These are phyloP conservation scores for Coptodon bakossiorum DNA, from an alignment of 2,113 vertebrate species.

Conservation along the genomic window DNA sequence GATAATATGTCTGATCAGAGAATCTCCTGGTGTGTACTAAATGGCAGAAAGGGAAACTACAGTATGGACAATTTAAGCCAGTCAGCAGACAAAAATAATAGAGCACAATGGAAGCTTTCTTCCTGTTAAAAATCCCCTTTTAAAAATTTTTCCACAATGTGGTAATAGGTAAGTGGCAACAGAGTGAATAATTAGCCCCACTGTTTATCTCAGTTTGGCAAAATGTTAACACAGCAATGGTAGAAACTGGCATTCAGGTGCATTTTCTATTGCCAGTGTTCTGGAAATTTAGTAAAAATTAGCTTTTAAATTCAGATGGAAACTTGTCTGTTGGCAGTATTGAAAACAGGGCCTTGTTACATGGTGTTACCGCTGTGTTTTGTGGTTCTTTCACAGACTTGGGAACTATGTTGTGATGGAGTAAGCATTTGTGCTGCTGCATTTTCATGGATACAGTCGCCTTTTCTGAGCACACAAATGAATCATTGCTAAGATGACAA, in stretches of 20 bases:
- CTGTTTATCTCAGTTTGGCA: background rate
- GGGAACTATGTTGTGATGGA: background rate
- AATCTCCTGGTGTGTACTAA: background rate
- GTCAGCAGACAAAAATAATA: background rate
- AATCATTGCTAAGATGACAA: background rate
- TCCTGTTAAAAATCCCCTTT: background rate
- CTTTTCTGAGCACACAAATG: background rate
- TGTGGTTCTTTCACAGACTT: background rate
- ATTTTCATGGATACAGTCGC: background rate
- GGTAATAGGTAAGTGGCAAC: background rate
- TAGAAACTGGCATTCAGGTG: background rate
- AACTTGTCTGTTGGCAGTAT: background rate
- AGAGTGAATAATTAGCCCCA: background rate
- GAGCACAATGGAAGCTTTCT: background rate
- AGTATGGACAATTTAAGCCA: fast-evolving
- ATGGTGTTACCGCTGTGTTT: background rate
- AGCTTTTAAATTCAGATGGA: background rate
- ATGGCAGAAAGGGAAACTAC: background rate
- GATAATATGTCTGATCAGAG: background rate
- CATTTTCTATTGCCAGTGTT: background rate
- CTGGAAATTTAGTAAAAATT: background rate
- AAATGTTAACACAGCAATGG: background rate
- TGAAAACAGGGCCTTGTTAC: background rate
- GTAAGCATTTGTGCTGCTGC: background rate
- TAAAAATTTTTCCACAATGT: background rate